Conservation (phyloP, 2,888 invertebrate genomes). For the Brachypalpus laphriformis region DNA sequence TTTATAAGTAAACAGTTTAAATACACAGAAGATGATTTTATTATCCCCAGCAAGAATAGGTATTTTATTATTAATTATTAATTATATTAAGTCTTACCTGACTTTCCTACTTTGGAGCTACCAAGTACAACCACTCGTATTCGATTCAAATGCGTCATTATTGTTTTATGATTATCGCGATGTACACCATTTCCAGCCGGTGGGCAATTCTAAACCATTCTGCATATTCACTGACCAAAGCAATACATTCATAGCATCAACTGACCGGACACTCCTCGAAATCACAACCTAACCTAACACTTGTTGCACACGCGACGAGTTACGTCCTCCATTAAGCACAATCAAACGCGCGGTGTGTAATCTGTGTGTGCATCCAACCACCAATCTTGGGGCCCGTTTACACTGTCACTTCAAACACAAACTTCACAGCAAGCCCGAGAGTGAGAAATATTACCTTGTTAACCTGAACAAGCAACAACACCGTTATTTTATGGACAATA, state of each 20-base stretch:
- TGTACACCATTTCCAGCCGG: conserved; percentile 51
- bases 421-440: conserved; percentile 39
- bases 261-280: background rate
- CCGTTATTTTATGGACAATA: conserved; percentile 68
- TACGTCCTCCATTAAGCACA: conserved; percentile 43
- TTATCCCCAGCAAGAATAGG: background rate
- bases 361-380: conserved; percentile 34
- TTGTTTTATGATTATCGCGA: conserved; percentile 63
- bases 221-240: conserved; percentile 22
- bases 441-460: conserved; percentile 69
- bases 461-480: conserved; percentile 67
- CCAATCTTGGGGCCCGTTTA: conserved; percentile 51
- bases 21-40: no score
- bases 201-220: conserved; percentile 39
- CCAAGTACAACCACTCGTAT: conserved; percentile 92
- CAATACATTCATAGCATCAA: conserved; percentile 12
- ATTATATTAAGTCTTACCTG: conserved; percentile 84
- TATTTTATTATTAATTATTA: no score
- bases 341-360: conserved; percentile 14
- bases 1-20: no score
- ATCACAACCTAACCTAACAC: conserved; percentile 30
- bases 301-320: background rate
- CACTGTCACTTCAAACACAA: conserved; percentile 64
- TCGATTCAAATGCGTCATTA: conserved; percentile 90
- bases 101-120: conserved; percentile 90